Conservation (phyloP, 2,888 invertebrate species). For the Polymixis lichenea region DNA sequence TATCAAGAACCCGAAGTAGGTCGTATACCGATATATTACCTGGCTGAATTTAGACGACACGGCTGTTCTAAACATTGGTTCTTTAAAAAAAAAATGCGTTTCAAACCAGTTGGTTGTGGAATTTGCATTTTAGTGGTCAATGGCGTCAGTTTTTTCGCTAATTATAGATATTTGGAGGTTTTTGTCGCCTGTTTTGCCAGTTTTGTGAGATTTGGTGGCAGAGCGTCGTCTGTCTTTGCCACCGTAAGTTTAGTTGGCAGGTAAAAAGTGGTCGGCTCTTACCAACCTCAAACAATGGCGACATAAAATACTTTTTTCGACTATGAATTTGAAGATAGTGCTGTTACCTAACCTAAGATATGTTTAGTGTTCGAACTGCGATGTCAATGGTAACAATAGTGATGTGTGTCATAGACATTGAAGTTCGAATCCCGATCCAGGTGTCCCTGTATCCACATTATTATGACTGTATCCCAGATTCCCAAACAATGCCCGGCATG, state of each 20-base stretch:
- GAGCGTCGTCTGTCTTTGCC: conserved; percentile 23
- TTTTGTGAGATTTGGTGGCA: conserved; percentile 41
- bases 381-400: conserved; percentile 26
- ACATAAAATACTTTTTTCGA: conserved; percentile 2
- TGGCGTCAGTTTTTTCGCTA: conserved; percentile 55
- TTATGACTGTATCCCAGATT: conserved; percentile 19
- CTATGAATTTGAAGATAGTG: conserved; percentile 2
- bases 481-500: conserved; percentile 29
- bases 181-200: conserved; percentile 49
- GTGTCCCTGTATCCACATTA: conserved; percentile 14
- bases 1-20: conserved; percentile 74
- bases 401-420: no score
- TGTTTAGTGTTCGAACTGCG: not conserved
- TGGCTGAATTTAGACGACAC: conserved; percentile 67
- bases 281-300: not conserved
- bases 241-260: conserved; percentile 24
- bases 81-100: conserved; percentile 53
- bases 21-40: conserved; percentile 71
- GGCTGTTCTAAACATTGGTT: conserved; percentile 59
- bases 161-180: conserved; percentile 56
- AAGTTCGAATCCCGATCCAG: conserved; percentile 8
- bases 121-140: conserved; percentile 62
- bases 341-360: not conserved
- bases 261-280: conserved; percentile 34
- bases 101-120: conserved; percentile 63